Percentiles rank a stretch among this genome's conserved stretches.
Conservation (phyloP, 2,797 vertebrate species). For the Eulemur rubriventer region DNA sequence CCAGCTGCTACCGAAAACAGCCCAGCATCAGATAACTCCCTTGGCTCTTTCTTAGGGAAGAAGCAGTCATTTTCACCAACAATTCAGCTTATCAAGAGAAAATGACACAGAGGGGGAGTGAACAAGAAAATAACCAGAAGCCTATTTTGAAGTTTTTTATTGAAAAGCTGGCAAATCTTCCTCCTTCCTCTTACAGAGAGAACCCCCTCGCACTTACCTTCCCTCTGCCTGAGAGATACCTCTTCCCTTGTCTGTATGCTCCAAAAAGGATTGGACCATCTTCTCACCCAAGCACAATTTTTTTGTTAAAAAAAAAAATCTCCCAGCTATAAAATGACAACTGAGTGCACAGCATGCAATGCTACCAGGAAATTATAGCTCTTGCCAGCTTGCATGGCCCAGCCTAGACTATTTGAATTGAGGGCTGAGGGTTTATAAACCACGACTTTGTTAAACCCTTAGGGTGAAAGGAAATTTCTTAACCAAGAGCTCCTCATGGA, state of each 20-base stretch:
- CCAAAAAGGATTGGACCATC: conserved; percentile 36
- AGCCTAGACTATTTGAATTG: background rate
- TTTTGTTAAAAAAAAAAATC: background rate
- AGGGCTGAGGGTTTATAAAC: conserved; percentile 22
- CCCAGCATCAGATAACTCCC: background rate
- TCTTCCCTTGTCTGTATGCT: background rate
- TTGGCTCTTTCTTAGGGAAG: background rate
- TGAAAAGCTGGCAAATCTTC: background rate
- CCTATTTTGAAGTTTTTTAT: conserved; percentile 32
- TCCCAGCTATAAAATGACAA: conserved; percentile 9
- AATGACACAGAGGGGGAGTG: background rate
- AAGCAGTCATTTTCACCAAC: background rate
- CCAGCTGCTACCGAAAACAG: conserved; percentile 24
- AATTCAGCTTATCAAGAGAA: background rate
- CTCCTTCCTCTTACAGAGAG: background rate
- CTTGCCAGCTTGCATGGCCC: background rate
- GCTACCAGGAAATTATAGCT: background rate
- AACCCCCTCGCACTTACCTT: background rate
- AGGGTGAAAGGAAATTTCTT: conserved; percentile 58
- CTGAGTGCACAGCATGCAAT: background rate
- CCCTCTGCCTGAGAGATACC: background rate
- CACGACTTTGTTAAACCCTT: conserved; percentile 19
- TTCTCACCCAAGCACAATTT: conserved; percentile 29
- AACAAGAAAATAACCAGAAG: background rate
- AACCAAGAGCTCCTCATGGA: conserved; percentile 52